Evolutionary conservation across 64 coral and sea anemone genomes (phyloP).

Genomic region (Cladopsammia gracilis): DNA sequence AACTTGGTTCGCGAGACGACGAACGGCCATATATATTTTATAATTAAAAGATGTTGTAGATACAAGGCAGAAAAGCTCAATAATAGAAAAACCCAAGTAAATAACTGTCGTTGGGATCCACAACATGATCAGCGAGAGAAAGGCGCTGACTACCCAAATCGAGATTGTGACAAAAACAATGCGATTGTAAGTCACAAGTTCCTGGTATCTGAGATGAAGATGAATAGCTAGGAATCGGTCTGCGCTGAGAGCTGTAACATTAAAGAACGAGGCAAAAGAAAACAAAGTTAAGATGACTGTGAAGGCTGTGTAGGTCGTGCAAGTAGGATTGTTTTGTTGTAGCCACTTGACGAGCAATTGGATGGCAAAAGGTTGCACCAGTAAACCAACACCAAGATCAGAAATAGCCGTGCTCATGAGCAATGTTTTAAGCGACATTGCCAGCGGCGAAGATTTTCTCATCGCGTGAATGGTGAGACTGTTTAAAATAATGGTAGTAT

Average conservation of each 20-base stretch:
- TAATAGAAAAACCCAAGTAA: not conserved
- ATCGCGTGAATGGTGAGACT: not conserved
- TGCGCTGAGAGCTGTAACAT: too few species aligned
- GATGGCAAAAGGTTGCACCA: not conserved
- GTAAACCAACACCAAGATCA: conserved; percentile 8
- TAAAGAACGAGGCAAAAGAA: too few species aligned
- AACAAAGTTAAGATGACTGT: not conserved
- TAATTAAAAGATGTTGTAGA: not conserved
- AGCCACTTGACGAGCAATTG: not conserved
- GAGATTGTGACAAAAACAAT: not conserved
- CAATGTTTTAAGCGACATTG: not conserved
- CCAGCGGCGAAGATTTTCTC: not conserved
- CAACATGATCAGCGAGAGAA: too few species aligned
- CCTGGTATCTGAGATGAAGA: too few species aligned
- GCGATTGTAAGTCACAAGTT: not conserved
- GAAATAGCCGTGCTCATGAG: not conserved
- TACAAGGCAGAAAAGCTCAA: not conserved
- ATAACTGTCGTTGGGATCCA: not conserved
- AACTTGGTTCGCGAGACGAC: not conserved
- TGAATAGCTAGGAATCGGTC: too few species aligned
- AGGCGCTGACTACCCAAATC: not conserved
- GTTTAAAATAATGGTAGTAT: not conserved
- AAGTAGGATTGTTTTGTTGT: not conserved
- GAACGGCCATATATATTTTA: not conserved
- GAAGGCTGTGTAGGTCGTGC: not conserved